Evolutionary conservation across 1,140 invertebrate species (phyloP), one percentile per base, ranked within the genome.

Genomic region (Drosophila busckii): DNA sequence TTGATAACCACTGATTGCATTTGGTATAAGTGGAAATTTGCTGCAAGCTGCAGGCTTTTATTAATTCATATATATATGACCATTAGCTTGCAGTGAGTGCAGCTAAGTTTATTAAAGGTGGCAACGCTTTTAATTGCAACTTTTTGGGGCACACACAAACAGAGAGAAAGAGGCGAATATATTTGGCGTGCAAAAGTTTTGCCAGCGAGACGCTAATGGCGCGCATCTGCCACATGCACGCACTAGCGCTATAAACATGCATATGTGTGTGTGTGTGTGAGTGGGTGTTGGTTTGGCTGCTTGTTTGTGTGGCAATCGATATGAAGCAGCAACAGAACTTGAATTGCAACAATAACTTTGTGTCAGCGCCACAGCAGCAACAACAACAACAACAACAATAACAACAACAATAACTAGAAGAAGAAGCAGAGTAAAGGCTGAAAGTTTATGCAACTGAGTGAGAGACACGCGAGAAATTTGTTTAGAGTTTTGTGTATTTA

Each of bases 91-190:
- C n/a, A n/a, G n/a, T n/a, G n/a, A n/a, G n/a, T n/a, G n/a, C n/a
- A n/a, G n/a, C n/a, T n/a, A n/a, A n/a, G n/a, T n/a, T n/a, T n/a
- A n/a, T n/a, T n/a, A n/a, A n/a, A n/a, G n/a, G n/a, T n/a, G 64
- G 34, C 58, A 60, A 48, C 46, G 4, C 16, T 20, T 5, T 5
- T 0, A 9, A 31, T 67, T 70, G 73, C 70, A 59, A 80, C 58
- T 78, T 64, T 69, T 71, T 78, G 69, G 44, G 44, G 22, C 28
- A 69, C 48, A 53, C 31, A 34, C 41, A 64, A 78, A 80, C 67
- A 78, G 71, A 71, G 71, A 56, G 80, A 78, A 78, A 73, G 73
- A 78, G 71, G 71, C 73, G 73, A 80, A 78, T 76, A 70, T 70
- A 76, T 66, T 76, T 62, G 59, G 61, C n/a, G n/a, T n/a, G n/a